These are phyloP conservation scores for Nyctalus aviator DNA, from an alignment of 2,797 vertebrate species.

Conservation along the genomic window DNA sequence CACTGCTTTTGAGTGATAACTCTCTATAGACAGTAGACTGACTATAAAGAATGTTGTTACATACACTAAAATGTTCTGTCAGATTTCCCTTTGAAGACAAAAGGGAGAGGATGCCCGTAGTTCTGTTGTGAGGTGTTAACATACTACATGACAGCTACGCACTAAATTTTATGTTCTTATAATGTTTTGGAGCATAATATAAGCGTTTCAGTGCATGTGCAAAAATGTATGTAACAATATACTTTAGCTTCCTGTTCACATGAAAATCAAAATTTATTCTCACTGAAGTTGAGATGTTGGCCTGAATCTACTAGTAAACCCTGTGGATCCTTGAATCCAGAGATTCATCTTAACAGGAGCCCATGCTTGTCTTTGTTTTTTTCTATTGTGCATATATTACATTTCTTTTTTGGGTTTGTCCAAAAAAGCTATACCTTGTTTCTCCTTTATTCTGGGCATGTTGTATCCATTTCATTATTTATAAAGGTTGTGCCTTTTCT, in stretches of 20 bases:
- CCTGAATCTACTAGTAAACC: background rate
- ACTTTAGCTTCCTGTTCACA: constrained; percentile 65
- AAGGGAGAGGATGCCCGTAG: background rate
- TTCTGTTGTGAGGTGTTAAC: background rate
- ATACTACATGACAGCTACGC: background rate
- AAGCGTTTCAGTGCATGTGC: background rate
- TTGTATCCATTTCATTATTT: constrained; percentile 39
- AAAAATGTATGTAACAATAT: constrained; percentile 66
- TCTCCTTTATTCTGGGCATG: constrained; percentile 10
- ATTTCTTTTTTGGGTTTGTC: constrained; percentile 74
- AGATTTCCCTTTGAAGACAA: background rate
- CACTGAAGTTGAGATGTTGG: background rate
- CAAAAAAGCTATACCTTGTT: constrained; percentile 66
- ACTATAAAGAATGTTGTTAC: constrained; percentile 56
- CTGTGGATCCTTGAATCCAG: background rate
- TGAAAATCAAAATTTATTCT: constrained; percentile 66
- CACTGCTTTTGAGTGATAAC: constrained; percentile 59
- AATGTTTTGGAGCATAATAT: background rate
- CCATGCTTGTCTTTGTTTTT: constrained; percentile 56
- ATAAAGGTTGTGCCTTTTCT: constrained; percentile 35
- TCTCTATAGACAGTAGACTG: background rate
- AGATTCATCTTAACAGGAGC: constrained; percentile 71
- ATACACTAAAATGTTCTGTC: background rate
- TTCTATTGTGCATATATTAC: background rate
- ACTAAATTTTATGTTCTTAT: background rate